These are phyloP conservation scores for Nasonia oneida DNA, from an alignment of 2,888 invertebrate species.

Conservation along the genomic window DNA sequence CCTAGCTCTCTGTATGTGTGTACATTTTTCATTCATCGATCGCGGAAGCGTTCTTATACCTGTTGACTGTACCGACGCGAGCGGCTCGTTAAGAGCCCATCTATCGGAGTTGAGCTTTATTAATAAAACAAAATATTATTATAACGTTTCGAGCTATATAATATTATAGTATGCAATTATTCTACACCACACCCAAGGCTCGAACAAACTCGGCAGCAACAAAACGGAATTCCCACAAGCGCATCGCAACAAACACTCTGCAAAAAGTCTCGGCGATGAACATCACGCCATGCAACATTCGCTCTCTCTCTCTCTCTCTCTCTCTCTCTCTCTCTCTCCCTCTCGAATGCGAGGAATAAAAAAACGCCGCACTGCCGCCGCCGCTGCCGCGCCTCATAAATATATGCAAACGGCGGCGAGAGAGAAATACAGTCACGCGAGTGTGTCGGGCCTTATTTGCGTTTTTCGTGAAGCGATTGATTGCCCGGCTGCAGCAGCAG, in stretches of 20 bases:
- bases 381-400: background rate
- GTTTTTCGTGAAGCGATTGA: constrained; percentile 59
- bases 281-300: constrained; percentile 3
- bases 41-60: background rate
- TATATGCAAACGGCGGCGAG: constrained; percentile 4
- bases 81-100: background rate
- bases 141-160: background rate
- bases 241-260: background rate
- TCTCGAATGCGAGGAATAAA: background rate
- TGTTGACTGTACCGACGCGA: background rate
- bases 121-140: background rate
- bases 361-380: background rate
- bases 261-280: background rate
- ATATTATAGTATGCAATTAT: background rate
- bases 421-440: constrained; percentile 58
- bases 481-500: constrained; percentile 34
- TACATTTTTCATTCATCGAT: constrained; percentile 9
- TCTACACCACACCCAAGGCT: background rate
- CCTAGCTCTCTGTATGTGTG: background rate
- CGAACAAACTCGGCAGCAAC: background rate
- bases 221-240: constrained; percentile 20
- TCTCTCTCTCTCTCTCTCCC: background rate
- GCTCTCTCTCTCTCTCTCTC: too few relatives aligned
- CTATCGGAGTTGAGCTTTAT: background rate
- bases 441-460: constrained; percentile 61